A percentile compares a stretch with the other conserved stretches of the same genome.
Evolutionary conservation across 2,113 vertebrate genomes (phyloP).

Genomic region (Amphiprion ocellaris): DNA sequence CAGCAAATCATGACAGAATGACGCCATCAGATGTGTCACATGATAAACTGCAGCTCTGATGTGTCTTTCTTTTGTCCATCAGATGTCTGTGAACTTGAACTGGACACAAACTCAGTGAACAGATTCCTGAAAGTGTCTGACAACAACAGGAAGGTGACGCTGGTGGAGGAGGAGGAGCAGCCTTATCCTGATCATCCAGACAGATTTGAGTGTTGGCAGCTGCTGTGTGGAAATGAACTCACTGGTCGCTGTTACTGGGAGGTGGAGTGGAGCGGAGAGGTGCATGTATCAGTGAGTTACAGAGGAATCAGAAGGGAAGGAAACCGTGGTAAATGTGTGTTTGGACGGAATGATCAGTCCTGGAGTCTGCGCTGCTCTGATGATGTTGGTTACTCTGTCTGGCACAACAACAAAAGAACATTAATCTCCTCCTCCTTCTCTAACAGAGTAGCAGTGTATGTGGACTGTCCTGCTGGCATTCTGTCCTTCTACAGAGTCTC

Average conservation of each 20-base stretch:
- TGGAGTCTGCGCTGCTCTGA: slow-evolving; percentile 26
- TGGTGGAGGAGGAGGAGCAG: slow-evolving; percentile 13
- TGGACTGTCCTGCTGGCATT: slow-evolving; percentile 14
- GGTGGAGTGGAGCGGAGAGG: background rate
- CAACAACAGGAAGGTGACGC: slow-evolving; percentile 5
- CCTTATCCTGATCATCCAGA: slow-evolving; percentile 17
- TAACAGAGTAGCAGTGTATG: slow-evolving; percentile 21
- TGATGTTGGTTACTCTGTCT: background rate
- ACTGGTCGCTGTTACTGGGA: slow-evolving; percentile 38
- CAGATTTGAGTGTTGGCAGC: slow-evolving; percentile 21
- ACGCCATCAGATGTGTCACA: too few species aligned
- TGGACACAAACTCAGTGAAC: slow-evolving; percentile 22
- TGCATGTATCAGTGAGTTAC: slow-evolving; percentile 13
- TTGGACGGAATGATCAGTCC: slow-evolving; percentile 30
- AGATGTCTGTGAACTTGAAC: background rate
- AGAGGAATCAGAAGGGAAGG: slow-evolving; percentile 19
- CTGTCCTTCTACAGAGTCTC: slow-evolving; percentile 28
- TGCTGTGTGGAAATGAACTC: slow-evolving; percentile 10
- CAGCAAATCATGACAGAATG: too few species aligned
- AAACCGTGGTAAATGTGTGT: background rate
- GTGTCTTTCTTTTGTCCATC: background rate
- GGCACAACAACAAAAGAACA: slow-evolving; percentile 31
- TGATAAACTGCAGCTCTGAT: too few species aligned
- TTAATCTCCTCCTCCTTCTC: background rate
- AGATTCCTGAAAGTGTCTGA: slow-evolving; percentile 24